Evolutionary conservation across 2,113 vertebrate genomes (phyloP).

Genomic region (Microcebus ravelobensis): DNA sequence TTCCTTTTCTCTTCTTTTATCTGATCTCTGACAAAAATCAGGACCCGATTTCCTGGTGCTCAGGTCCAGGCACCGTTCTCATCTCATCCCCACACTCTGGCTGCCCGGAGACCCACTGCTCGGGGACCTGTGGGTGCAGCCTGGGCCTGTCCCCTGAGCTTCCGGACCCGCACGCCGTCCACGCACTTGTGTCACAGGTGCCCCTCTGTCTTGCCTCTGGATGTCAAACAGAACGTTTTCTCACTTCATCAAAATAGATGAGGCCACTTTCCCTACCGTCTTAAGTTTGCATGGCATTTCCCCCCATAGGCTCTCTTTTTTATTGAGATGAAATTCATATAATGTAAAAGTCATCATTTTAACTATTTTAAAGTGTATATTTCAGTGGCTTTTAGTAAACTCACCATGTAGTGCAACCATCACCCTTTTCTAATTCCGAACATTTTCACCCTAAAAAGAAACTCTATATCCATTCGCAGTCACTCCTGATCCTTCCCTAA

Average conservation of each 20-base stretch:
- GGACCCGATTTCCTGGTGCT: background rate
- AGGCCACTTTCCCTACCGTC: background rate
- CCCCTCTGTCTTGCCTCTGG: background rate
- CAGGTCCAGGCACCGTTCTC: rapidly evolving
- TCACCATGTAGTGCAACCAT: background rate
- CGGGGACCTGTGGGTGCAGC: background rate
- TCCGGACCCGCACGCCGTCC: background rate
- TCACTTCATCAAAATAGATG: background rate
- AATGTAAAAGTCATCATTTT: background rate
- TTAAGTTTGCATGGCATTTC: background rate
- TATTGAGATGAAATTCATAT: background rate
- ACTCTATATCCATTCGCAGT: background rate
- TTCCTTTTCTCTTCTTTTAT: background rate
- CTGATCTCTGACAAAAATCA: background rate
- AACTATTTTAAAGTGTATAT: background rate
- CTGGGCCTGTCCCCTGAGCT: background rate
- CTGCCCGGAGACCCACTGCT: rapidly evolving
- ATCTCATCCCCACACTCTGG: background rate
- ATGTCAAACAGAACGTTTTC: background rate
- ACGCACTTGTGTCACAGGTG: background rate
- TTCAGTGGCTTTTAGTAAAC: background rate
- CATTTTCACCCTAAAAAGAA: background rate
- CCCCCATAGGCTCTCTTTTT: background rate
- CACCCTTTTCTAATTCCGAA: background rate
- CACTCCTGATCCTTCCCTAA: too few relatives aligned